These are phyloP conservation scores for Drosophila limbata DNA, from an alignment of 2,888 invertebrate genomes.

Conservation along the genomic window DNA sequence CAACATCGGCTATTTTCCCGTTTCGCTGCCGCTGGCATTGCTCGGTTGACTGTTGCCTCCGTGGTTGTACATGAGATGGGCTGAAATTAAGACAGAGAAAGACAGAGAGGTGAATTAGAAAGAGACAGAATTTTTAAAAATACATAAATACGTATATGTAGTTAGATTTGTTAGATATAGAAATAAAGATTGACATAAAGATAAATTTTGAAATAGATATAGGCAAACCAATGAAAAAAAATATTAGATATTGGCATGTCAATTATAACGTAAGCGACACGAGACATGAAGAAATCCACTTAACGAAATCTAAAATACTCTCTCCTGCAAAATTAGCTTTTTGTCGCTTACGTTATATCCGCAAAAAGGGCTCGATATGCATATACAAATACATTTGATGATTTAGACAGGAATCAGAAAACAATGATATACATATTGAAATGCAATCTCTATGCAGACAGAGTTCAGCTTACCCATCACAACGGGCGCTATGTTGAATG, in stretches of 20 bases:
- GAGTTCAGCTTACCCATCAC: slow-evolving; percentile 56
- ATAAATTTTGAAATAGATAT: background rate
- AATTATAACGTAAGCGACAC: too few species aligned
- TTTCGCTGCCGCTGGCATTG: slow-evolving; percentile 57
- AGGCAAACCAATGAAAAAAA: background rate
- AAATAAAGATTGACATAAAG: background rate
- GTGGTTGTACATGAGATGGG: slow-evolving; percentile 70
- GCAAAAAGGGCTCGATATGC: too few species aligned
- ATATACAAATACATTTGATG: too few species aligned
- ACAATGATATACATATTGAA: too few species aligned
- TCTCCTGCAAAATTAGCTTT: too few species aligned
- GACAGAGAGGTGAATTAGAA: slow-evolving; percentile 4
- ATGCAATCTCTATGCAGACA: background rate
- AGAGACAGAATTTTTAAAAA: slow-evolving; percentile 34
- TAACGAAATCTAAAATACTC: too few species aligned
- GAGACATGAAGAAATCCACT: too few species aligned
- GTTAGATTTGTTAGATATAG: background rate
- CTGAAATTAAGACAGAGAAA: slow-evolving; percentile 37
- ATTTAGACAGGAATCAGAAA: too few species aligned
- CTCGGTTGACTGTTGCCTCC: slow-evolving; percentile 65
- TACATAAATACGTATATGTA: background rate
- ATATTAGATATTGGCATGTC: too few species aligned
- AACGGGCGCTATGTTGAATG: slow-evolving; percentile 62
- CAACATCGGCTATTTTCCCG: slow-evolving; percentile 60
- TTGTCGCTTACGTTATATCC: too few species aligned